These are phyloP conservation scores for Alentia gelatinosa DNA, from an alignment of 2,888 invertebrate species.

Conservation along the genomic window DNA sequence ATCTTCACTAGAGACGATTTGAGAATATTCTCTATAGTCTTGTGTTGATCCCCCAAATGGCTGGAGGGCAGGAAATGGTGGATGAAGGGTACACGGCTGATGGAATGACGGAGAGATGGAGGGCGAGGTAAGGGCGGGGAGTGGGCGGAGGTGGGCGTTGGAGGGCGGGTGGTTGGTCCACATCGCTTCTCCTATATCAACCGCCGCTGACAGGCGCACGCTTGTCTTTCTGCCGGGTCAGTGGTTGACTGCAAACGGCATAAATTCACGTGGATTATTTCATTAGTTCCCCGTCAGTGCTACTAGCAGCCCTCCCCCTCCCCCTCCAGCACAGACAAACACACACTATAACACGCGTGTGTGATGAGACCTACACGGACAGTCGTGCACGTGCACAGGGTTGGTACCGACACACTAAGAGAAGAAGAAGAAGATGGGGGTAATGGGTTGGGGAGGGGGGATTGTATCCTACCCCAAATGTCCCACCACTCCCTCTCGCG, in stretches of 20 bases:
- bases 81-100: background rate
- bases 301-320: background rate
- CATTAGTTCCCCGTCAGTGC: conserved; percentile 39
- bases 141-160: background rate
- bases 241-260: conserved; percentile 13
- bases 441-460: background rate
- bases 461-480: background rate
- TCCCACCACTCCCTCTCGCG: background rate
- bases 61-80: background rate
- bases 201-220: conserved; percentile 17
- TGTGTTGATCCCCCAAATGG: background rate
- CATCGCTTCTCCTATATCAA: conserved; percentile 35
- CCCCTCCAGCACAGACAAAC: too few species aligned
- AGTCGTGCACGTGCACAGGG: background rate
- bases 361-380: background rate
- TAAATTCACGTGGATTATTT: conserved; percentile 38
- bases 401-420: too few species aligned
- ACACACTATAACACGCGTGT: background rate
- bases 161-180: background rate
- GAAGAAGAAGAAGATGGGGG: background rate
- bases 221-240: conserved; percentile 29
- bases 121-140: background rate
- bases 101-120: background rate
- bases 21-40: too few species aligned
- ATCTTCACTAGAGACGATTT: too few species aligned